These are phyloP conservation scores for Antechinus flavipes DNA, from an alignment of 2,113 vertebrate genomes.

Conservation along the genomic window DNA sequence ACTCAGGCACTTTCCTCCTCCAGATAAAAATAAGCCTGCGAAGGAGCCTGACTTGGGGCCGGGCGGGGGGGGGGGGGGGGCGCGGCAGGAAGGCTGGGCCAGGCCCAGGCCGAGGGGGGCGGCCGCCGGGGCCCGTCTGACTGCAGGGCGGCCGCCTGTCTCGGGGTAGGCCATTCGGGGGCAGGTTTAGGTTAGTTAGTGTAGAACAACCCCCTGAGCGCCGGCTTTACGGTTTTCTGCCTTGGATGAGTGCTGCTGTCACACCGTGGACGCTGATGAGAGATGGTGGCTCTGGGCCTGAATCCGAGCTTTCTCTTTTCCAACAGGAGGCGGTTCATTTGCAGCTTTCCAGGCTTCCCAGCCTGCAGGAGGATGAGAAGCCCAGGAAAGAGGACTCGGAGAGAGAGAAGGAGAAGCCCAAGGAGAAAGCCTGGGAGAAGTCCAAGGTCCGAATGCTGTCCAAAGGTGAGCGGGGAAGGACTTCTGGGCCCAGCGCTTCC, in stretches of 20 bases:
- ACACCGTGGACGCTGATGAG: conserved; percentile 71
- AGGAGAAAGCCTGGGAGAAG: conserved; percentile 88
- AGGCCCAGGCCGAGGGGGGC: background rate
- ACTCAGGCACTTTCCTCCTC: conserved; percentile 36
- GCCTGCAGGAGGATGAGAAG: conserved; percentile 89
- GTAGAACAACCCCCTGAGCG: conserved; percentile 71
- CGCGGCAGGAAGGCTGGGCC: background rate
- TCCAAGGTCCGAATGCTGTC: conserved; percentile 91
- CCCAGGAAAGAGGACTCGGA: conserved; percentile 90
- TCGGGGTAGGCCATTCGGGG: conserved; percentile 70
- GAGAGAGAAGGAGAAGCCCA: conserved; percentile 90
- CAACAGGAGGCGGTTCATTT: conserved; percentile 89
- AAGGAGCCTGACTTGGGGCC: conserved; percentile 58
- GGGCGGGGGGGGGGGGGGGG: too few species aligned
- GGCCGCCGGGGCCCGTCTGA: conserved; percentile 38
- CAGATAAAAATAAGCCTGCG: conserved; percentile 67
- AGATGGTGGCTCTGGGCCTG: conserved; percentile 71
- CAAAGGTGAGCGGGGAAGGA: conserved; percentile 90
- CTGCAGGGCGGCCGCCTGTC: conserved; percentile 64
- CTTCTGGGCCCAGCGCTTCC: conserved; percentile 41
- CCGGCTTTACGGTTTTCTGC: conserved; percentile 81
- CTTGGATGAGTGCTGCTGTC: conserved; percentile 54
- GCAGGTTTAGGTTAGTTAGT: conserved; percentile 59
- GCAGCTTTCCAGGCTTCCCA: conserved; percentile 87
- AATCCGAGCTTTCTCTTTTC: conserved; percentile 81